Conservation (phyloP, 2,797 vertebrate genomes). For the Enteromius viviparus region DNA sequence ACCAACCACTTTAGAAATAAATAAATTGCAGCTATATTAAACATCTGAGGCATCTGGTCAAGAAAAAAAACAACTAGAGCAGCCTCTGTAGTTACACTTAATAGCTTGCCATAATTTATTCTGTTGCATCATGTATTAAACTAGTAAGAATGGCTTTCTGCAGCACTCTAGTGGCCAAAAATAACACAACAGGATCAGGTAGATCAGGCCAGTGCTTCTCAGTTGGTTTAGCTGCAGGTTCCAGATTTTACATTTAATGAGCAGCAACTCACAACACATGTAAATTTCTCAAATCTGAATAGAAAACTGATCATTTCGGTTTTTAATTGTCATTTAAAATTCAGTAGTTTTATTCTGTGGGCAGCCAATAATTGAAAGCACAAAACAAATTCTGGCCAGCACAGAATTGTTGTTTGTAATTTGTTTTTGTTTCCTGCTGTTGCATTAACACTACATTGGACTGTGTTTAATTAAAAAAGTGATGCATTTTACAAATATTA, state of each 20-base stretch:
- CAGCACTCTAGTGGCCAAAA: conserved; percentile 84
- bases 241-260: background rate
- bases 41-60: conserved; percentile 4
- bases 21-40: background rate
- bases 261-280: background rate
- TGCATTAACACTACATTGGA: background rate
- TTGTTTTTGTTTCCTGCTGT: background rate
- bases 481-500: background rate
- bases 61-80: background rate
- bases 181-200: conserved; percentile 66
- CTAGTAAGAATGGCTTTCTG: conserved; percentile 69
- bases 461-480: background rate
- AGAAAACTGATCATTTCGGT: background rate
- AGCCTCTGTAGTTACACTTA: conserved; percentile 1
- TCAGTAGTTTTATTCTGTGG: background rate
- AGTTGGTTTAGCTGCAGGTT: background rate
- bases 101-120: conserved; percentile 31
- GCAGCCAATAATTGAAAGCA: background rate
- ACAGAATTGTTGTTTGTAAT: background rate
- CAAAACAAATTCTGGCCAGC: conserved; percentile 5
- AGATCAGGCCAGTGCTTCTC: background rate
- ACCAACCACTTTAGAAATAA: background rate
- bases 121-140: conserved; percentile 8
- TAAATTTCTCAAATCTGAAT: background rate
- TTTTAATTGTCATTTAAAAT: conserved; percentile 1